Base-by-base conservation (phyloP, 2,888 invertebrate species). In the Hirudinaria manillensis region DNA sequence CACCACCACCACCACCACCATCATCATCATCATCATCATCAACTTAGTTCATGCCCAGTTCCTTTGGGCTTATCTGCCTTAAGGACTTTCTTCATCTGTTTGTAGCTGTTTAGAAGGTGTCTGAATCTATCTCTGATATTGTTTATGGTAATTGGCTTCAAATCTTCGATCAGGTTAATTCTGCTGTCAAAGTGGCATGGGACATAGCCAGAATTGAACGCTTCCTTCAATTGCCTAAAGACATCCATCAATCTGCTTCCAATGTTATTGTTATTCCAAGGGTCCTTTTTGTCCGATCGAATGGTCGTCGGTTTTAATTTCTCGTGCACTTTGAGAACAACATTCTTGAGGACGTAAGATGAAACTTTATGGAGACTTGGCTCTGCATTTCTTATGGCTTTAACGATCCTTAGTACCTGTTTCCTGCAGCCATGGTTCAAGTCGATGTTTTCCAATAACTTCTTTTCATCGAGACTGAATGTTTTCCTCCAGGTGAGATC, bases 181-280 rank as follows among this genome's bases (percentile, higher is more conserved):
- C 45, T 13, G 19, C 21, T 13, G n/a, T 53, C 32, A 45, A 53
- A 71, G 19, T 53, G 38, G 21, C 55, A 32, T 13, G 71, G 71
- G 32, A 71, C 45, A 13, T 24, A 0, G 24, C 53, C 53, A 29
- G 36, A 27, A 32, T n/a, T n/a, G 27, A 71, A 51, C 38, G 13
- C 29, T 71, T 45, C 38, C 38, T 24, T 51, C n/a, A 71, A 51
- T 19, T 32, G 71, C 27, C 19, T 71, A 45, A 71, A 51, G 71
- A 72, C 72, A 34, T 56, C 72, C 72, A 72, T 72, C 36, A 72
- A 56, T 6, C 72, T 29, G 36, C 16, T 32, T 34, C 72, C 72
- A 29, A 72, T 34, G 32, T 34, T 27, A 2, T 51, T 56, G n/a
- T 34, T 36, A 51, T 32, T 56, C 72, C 72, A 72, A 21, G 51